phyloP scores from a whole-genome alignment of 2,113 vertebrate genomes.

The Nipponia nippon region DNA sequence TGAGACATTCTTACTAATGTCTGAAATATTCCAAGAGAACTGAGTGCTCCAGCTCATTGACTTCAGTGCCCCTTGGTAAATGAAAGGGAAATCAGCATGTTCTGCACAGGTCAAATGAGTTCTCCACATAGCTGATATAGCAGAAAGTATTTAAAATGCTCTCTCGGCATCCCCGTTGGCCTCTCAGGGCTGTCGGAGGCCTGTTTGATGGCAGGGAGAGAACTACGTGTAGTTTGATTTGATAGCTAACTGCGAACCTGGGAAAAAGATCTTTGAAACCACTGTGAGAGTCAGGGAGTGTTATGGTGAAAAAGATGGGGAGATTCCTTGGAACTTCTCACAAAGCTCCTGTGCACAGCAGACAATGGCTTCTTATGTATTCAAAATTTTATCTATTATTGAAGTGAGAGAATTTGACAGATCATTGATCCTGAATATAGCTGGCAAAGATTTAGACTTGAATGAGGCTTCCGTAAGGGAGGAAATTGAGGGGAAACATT shows the following conservation, averaged over 20 bases:
- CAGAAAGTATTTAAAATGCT: neutral
- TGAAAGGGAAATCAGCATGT: neutral
- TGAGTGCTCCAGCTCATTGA: neutral
- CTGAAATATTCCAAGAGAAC: neutral
- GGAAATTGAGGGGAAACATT: constrained; percentile 12
- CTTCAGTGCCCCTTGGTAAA: neutral
- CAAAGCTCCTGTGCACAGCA: neutral
- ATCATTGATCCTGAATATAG: neutral
- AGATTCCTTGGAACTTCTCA: neutral
- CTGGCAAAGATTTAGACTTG: neutral
- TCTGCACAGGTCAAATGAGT: neutral
- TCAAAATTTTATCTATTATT: constrained; percentile 15
- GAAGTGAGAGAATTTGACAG: neutral
- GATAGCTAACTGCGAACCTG: neutral
- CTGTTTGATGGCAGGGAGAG: neutral
- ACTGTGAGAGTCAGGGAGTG: neutral
- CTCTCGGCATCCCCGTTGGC: neutral
- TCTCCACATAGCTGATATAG: neutral
- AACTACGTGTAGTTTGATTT: neutral
- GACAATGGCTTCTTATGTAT: neutral
- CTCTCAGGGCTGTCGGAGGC: neutral
- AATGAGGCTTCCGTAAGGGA: neutral
- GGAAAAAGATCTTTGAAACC: neutral
- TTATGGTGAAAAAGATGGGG: neutral
- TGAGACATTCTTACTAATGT: neutral